Base-by-base conservation (phyloP, 2,888 invertebrate genomes). In the Drosophila aldrichi region DNA sequence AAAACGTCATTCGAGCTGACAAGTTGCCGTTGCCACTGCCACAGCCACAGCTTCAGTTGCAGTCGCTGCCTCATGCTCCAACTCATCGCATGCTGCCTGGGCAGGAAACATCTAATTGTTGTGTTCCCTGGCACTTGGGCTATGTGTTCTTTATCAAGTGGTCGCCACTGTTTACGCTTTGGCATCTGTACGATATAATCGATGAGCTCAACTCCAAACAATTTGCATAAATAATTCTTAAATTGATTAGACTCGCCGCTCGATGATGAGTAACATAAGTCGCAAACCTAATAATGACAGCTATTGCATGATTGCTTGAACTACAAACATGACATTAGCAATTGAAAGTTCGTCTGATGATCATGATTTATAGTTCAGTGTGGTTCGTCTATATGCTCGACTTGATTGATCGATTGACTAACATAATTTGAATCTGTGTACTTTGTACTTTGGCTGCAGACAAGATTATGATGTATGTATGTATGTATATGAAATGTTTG, bases 1-100 rank as follows among this genome's bases (percentile, higher is more conserved):
- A 90, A 91, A 90, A 90, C 90, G 91, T 90, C 91, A 90, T 89
- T 79, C 82, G 81, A 82, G 82, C 89, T 81, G 89, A 90, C 88
- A 88, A 84, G 86, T 82, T 83, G 85, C 82, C 81, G 83, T 83
- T 80, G 84, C 82, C 74, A 70, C 66, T 32, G 29, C 52, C 46
- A 46, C 66, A 36, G 29, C 52, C 46, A 46, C 62, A 0, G n/a
- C n/a, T n/a, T n/a, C n/a, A n/a, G n/a, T n/a, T n/a, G 29, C 32
- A 8, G 32, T 32, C 5, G 40, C 40, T 8, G 36, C 9, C 52
- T 20, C 36, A 8, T 25, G n/a, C 38, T n/a, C n/a, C 36, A 0
- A 6, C 16, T 40, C 12, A n/a, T 54, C 40, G 43, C 25, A 51
- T 36, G 51, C 57, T 44, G 43, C 64, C n/a, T 48, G 64, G 66